Evolutionary conservation across 2,113 vertebrate species (phyloP).

Genomic region (Bucco capensis): DNA sequence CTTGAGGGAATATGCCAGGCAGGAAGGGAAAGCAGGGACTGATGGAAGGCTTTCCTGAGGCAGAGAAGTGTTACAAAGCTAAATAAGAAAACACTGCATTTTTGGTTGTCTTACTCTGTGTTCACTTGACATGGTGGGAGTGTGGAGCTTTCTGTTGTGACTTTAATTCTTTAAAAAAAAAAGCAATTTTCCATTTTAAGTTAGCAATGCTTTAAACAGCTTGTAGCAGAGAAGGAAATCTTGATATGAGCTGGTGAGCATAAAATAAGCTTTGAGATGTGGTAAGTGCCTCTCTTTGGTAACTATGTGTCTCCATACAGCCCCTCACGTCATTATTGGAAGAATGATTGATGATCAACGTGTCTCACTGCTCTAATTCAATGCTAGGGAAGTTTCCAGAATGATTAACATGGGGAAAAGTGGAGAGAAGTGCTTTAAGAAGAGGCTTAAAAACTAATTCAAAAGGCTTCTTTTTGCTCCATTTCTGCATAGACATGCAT

Average conservation of each 20-base stretch:
- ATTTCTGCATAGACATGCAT: not conserved
- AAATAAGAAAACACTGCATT: not conserved
- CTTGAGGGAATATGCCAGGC: not conserved
- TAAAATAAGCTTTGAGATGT: conserved; percentile 8
- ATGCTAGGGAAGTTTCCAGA: not conserved
- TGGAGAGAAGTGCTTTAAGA: not conserved
- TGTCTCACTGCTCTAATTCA: not conserved
- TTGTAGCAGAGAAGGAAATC: conserved; percentile 5
- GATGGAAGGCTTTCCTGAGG: not conserved
- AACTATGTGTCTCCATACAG: not conserved
- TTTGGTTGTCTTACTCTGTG: not conserved
- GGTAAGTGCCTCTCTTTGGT: not conserved
- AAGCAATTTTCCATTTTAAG: conserved; percentile 5
- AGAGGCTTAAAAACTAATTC: not conserved
- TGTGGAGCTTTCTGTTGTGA: not conserved
- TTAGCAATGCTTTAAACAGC: conserved; percentile 20
- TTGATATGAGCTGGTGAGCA: not conserved
- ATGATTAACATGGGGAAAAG: not conserved
- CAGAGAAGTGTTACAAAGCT: not conserved
- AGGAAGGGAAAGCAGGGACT: not conserved
- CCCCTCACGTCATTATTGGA: not conserved
- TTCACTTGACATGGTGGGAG: not conserved
- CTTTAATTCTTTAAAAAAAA: not conserved
- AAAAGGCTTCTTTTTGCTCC: not conserved
- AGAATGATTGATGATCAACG: not conserved